Evolutionary conservation across 2,113 vertebrate species (phyloP), one percentile per base, ranked within the genome.

Genomic region (Tychaedon coryphoeus): DNA sequence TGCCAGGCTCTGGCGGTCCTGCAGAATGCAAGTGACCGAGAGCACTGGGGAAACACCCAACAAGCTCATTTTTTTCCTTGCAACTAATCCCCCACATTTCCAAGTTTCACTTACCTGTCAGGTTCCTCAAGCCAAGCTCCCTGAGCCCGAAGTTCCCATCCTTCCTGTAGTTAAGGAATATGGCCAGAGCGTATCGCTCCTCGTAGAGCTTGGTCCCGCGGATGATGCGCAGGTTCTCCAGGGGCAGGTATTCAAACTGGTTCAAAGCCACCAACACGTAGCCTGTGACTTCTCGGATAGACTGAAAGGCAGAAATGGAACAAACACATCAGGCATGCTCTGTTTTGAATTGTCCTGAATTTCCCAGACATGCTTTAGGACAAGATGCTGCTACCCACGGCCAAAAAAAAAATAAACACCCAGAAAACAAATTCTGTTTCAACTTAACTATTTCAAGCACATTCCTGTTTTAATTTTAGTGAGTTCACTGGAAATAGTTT

Each of bases 121-220:
- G 97, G 92, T 99, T 99, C 92, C 98, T 99, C 64, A 99, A 65
- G 38, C 99, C 99, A 47, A 99, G 98, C 93, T 99, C 99, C 74
- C 98, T 98, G 67, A 99, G 98, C 57, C 99, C 99, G 31, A 98
- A 99, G 96, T 98, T 98, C 0, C 98, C 99, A 43, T 99, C 99
- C 75, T 99, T 99, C 61, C 99, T 98, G 98, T 99, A 99, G 98
- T 99, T 99, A 12, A 99, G 98, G 97, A 99, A 99, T 93, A 99
- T 99, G 22, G 99, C 98, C 93, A 99, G 95, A 4, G 99, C 98
- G 19, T 99, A 99, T 22, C 99, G 98, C 34, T 99, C 98, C 70
- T 99, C 99, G 5, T 99, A 99, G 42, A 99, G 98, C 76, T 99
- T 99, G 93, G 99, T 99, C 11, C 99, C 99, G 7, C 99, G 98